phyloP scores from a whole-genome alignment of 2,113 vertebrate species.

The Thymallus thymallus region DNA sequence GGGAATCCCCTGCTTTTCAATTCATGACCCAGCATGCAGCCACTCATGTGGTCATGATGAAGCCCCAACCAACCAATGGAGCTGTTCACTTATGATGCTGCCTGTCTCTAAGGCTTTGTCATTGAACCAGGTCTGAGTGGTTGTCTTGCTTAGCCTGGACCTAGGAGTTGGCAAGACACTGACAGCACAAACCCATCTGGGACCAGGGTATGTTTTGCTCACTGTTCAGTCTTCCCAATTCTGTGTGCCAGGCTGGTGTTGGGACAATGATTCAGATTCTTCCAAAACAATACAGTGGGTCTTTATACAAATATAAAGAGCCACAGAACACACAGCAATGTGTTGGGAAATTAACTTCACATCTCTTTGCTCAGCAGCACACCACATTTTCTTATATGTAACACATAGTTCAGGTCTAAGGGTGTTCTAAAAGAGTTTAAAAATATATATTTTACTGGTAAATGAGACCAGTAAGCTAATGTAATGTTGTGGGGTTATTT shows the following conservation, averaged over 20 bases:
- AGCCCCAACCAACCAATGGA: background rate
- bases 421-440: constrained; percentile 44
- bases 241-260: background rate
- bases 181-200: too few relatives aligned
- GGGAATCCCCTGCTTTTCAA: background rate
- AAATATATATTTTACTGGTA: constrained; percentile 40
- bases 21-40: background rate
- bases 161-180: too few relatives aligned
- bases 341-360: constrained; percentile 45
- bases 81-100: background rate
- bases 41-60: background rate
- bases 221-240: background rate
- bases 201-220: too few relatives aligned
- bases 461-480: constrained; percentile 32
- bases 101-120: too few relatives aligned
- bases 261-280: background rate
- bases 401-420: constrained; percentile 51
- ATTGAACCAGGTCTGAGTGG: too few relatives aligned
- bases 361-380: constrained; percentile 40
- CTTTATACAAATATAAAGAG: constrained; percentile 27
- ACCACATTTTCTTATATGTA: constrained; percentile 33
- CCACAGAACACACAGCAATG: constrained; percentile 40
- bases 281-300: background rate
- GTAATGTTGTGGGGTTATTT: constrained; percentile 50
- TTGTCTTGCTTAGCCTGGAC: too few relatives aligned